A percentile compares a stretch with the other conserved stretches of the same genome.
Conservation (phyloP, 2,888 invertebrate genomes). For the Agrotis ipsilon region DNA sequence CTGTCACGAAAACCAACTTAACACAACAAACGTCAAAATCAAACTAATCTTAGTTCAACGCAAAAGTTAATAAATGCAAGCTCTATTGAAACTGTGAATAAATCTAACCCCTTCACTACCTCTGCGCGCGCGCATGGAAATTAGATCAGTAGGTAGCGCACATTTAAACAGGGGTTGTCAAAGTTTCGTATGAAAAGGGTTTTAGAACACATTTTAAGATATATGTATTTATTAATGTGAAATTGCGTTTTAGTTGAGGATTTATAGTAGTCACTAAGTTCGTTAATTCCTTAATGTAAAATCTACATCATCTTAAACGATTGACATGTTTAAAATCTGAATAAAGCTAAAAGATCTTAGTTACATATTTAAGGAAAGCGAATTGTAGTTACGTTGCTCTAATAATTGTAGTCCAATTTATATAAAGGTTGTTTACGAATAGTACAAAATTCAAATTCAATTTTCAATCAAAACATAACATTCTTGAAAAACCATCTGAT, state of each 20-base stretch:
- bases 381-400: too few relatives aligned
- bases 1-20: slow-evolving; percentile 72
- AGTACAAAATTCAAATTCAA: too few relatives aligned
- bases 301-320: too few relatives aligned
- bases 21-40: slow-evolving; percentile 84
- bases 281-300: too few relatives aligned
- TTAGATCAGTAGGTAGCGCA: slow-evolving; percentile 90
- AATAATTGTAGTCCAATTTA: too few relatives aligned
- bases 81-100: slow-evolving; percentile 87
- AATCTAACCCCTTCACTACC: slow-evolving; percentile 86
- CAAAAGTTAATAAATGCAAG: slow-evolving; percentile 88
- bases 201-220: too few relatives aligned
- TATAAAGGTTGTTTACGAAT: neutral
- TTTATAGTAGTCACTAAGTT: too few relatives aligned
- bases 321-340: too few relatives aligned
- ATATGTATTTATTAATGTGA: too few relatives aligned
- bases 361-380: too few relatives aligned
- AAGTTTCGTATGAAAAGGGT: slow-evolving; percentile 65
- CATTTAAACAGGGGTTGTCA: slow-evolving; percentile 73
- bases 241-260: neutral
- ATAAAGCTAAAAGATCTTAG: too few relatives aligned
- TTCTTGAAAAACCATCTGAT: neutral
- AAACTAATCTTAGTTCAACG: slow-evolving; percentile 84
- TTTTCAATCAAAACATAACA: neutral
- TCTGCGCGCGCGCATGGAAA: slow-evolving; percentile 89